Evolutionary conservation across 2,797 vertebrate genomes (phyloP).

Genomic region (Zenarchopterus dispar): DNA sequence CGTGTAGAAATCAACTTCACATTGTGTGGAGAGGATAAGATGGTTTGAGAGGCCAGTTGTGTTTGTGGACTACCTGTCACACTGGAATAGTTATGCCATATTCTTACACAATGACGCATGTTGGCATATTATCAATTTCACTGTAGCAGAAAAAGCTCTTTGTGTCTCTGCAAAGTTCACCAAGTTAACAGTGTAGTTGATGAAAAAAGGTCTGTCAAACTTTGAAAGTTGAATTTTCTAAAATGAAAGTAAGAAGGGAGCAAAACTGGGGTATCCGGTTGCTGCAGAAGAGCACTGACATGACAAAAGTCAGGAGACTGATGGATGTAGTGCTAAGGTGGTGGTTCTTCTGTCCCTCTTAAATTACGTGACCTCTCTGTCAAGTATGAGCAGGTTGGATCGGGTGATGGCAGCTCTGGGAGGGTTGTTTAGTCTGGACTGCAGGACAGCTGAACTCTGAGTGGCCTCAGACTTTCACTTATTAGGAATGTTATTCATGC

Average conservation of each 20-base stretch:
- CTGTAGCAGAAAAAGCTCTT: slow-evolving; percentile 1
- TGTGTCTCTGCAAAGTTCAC: not conserved
- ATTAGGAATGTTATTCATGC: slow-evolving; percentile 14
- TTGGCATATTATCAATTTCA: not conserved
- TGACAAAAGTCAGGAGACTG: too few relatives aligned
- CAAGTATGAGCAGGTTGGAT: slow-evolving; percentile 4
- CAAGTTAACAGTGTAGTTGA: not conserved
- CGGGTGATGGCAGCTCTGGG: slow-evolving; percentile 14
- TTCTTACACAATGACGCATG: too few relatives aligned
- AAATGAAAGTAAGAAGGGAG: too few relatives aligned
- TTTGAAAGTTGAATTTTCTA: not conserved
- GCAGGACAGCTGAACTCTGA: slow-evolving; percentile 31
- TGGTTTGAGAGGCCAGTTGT: too few relatives aligned
- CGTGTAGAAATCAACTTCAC: not conserved
- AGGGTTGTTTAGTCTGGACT: slow-evolving; percentile 54
- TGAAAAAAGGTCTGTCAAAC: slow-evolving; percentile 8
- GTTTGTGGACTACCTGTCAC: too few relatives aligned
- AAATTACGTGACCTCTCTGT: slow-evolving; percentile 29
- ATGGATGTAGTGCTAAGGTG: too few relatives aligned
- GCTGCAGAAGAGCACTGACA: too few relatives aligned
- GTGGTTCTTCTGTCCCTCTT: slow-evolving; percentile 11
- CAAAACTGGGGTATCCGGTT: too few relatives aligned
- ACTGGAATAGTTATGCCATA: too few relatives aligned
- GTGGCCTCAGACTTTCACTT: slow-evolving; percentile 16
- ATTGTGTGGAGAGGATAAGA: slow-evolving; percentile 1